Evolutionary conservation across 2,113 vertebrate genomes (phyloP), one percentile per base, ranked within the genome.

Genomic region (Rhinoderma darwinii): DNA sequence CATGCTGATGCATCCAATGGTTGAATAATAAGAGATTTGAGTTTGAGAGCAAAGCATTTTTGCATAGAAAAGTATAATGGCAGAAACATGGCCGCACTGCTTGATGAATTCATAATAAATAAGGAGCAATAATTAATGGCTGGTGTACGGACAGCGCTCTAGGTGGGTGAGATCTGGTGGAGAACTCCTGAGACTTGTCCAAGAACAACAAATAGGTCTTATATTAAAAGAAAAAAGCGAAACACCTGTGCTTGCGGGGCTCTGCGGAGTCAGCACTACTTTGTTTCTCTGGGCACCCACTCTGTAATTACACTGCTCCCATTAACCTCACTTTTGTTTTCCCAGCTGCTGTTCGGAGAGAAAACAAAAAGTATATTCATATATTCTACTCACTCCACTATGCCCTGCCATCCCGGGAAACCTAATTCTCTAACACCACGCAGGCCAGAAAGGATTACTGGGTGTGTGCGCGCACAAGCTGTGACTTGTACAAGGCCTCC

Each of bases 311-410:
- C 43, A 47, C 47, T 43, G 79, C 79, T 27, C 68, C 73, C 27
- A 59, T 74, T 81, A 87, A 87, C 63, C 44, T 39, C 44, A 22
- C 63, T 54, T 66, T 63, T 85, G 74, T 85, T 85, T 77, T 85
- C 73, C 41, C 84, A 85, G 84, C 84, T 85, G 84, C 54, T 75
- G 56, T 54, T 14, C 27, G 30, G 39, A 77, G 35, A 76, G 74
- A 85, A 85, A 77, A 77, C 54, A 85, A 85, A 39, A 85, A 77
- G 84, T 41, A 85, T 77, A 85, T 85, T 85, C 73, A 85, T 77
- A 66, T 43, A 35, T 22, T 56, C 43, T 5, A 10, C 44, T 47
- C 11, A 6, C 73, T 47, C 73, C 56, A 56, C 73, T 63, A 25
- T 43, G 72, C 84, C 73, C 73, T 66, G 73, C 15, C 84, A 77